Base-by-base conservation (phyloP, 2,797 vertebrate genomes). In the Sciurus vulgaris region DNA sequence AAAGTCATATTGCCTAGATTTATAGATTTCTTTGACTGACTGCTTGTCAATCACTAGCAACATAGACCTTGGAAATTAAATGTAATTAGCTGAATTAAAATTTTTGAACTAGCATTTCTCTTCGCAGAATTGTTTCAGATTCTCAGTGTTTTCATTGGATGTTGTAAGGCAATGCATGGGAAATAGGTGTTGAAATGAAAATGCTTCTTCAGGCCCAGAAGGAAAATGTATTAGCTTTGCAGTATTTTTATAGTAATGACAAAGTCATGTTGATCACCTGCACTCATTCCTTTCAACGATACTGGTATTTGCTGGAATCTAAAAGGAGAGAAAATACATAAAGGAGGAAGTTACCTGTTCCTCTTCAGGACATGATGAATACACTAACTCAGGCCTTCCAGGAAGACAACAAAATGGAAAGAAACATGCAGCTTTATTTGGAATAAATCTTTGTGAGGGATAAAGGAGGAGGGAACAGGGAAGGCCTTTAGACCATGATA, bases 141-240 rank as follows among this genome's bases (percentile, higher is more conserved):
- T 65, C 81, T 24, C 17, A 91, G 4, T 24, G 13, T 89, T 81
- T 65, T 47, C 3, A 11, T 67, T 74, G 28, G 1, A 44, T 54
- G 26, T 30, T 49, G 1, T 49, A 74, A 77, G 7, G 14, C 30
- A 85, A 20, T 69, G 84, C 74, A 3, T 26, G 41, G 59, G 28
- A 93, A 78, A 69, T 82, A 86, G 54, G 69, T 89, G 28, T 76
- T 6, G 94, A 96, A 94, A 41, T 18, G 28, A 87, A 93, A 86
- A 89, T 92, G 26, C 11, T 70, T 65, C 33, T 49, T 83, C 10
- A 84, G 5, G 74, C 14, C 4, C 38, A 74, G 20, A 67, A 38
- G 56, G 26, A 49, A 76, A 24, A 38, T 41, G 49, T 1, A 14
- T 59, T 51, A 79, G 14, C 44, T 90, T 95, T 76, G 14, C 5